These are phyloP conservation scores for Trichonephila inaurata DNA, from an alignment of 1,140 invertebrate species.

Conservation along the genomic window DNA sequence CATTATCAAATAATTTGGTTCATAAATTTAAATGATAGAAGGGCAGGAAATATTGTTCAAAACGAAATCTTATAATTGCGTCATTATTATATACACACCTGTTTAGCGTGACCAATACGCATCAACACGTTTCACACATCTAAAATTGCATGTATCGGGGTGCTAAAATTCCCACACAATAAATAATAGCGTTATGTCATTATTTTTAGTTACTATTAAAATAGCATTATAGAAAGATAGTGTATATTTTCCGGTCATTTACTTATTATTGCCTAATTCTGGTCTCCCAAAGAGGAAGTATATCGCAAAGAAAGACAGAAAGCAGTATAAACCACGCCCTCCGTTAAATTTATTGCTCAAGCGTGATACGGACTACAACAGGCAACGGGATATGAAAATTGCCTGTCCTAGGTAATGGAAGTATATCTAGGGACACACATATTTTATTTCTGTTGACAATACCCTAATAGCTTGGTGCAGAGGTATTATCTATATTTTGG, in stretches of 20 bases:
- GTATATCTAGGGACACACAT: background rate
- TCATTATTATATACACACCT: too few relatives aligned
- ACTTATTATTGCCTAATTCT: background rate
- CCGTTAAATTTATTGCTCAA: constrained; percentile 18
- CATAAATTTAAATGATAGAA: too few relatives aligned
- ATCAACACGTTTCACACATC: too few relatives aligned
- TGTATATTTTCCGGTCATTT: background rate
- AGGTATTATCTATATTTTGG: background rate
- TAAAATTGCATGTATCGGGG: background rate
- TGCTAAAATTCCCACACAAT: background rate
- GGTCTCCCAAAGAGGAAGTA: background rate
- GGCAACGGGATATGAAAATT: background rate
- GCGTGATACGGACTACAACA: background rate
- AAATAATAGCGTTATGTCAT: background rate
- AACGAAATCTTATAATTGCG: too few relatives aligned
- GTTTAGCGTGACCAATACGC: too few relatives aligned
- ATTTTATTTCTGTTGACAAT: background rate
- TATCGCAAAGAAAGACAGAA: background rate
- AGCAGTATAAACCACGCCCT: background rate
- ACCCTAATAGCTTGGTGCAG: background rate
- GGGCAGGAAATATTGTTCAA: too few relatives aligned
- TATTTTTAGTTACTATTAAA: background rate
- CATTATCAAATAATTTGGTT: too few relatives aligned
- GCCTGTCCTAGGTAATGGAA: background rate
- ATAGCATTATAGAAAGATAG: background rate